phyloP scores from a whole-genome alignment of 2,888 invertebrate genomes.

The Nemapogon koenigi region DNA sequence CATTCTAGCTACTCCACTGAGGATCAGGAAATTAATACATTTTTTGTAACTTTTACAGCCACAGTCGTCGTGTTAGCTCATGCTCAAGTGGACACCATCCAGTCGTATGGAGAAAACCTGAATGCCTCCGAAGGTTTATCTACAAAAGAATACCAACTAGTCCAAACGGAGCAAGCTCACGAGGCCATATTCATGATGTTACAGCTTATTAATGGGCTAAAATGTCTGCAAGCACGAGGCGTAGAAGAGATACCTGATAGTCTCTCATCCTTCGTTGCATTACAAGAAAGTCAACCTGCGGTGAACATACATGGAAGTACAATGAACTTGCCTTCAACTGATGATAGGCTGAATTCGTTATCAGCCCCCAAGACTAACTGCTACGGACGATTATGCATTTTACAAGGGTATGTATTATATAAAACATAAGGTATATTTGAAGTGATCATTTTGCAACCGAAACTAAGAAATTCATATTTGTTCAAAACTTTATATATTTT shows the following conservation, averaged over 20 bases:
- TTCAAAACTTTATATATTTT: neutral
- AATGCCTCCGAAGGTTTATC: slow-evolving; percentile 58
- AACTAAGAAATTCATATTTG: too few species aligned
- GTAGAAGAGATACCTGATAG: slow-evolving; percentile 79
- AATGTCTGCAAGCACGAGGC: slow-evolving; percentile 82
- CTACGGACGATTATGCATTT: slow-evolving; percentile 72
- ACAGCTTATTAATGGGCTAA: slow-evolving; percentile 81
- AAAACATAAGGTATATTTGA: too few species aligned
- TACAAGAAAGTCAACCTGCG: slow-evolving; percentile 59
- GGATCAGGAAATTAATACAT: too few species aligned
- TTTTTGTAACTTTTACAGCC: too few species aligned
- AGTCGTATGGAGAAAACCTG: slow-evolving; percentile 70
- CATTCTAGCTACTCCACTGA: too few species aligned
- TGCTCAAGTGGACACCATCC: slow-evolving; percentile 77
- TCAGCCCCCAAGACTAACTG: slow-evolving; percentile 55
- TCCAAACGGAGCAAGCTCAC: slow-evolving; percentile 58
- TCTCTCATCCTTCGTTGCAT: slow-evolving; percentile 74
- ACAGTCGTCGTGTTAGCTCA: slow-evolving; percentile 78
- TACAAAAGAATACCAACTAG: slow-evolving; percentile 45
- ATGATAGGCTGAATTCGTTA: slow-evolving; percentile 48
- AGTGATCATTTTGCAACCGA: too few species aligned
- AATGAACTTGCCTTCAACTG: slow-evolving; percentile 30
- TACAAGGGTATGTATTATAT: slow-evolving; percentile 76
- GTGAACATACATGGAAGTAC: slow-evolving; percentile 29
- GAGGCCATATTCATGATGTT: slow-evolving; percentile 81